Base-by-base conservation (phyloP, 2,888 invertebrate species). In the Catocala nupta region DNA sequence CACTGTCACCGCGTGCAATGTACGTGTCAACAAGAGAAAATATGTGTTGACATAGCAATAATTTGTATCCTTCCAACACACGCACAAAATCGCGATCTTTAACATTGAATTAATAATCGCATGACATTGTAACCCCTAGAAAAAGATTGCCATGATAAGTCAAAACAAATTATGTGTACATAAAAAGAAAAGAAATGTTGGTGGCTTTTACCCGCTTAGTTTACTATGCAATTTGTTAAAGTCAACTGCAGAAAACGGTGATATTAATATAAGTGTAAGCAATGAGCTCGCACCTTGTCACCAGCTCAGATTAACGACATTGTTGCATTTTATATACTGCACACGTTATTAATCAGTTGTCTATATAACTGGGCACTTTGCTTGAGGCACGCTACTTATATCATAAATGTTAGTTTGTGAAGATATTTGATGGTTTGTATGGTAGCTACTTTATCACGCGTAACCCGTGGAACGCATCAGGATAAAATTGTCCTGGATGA, bases 191-290 rank as follows among this genome's bases (percentile, higher is more conserved):
- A 47, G 39, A 55, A 61, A 52, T 51, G 55, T 52, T 13, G 33
- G 45, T 16, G 5, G 33, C 33, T 47, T 45, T 47, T 52, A 34
- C 13, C n/a, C 12, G 42, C 57, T 51, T 63, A 65, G 52, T 51
- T 59, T 16, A 34, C 55, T 48, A 45, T 10, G 53, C 51, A 61
- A 77, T 74, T 74, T 77, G 59, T 61, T 60, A 71, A 56, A 65
- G 65, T 71, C 75, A 58, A 43, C 55, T 57, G 55, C 57, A 61
- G 59, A 59, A 70, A 71, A 71, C 54, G 59, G 25, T 47, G 51
- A 59, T 57, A 71, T 65, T 71, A 68, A 74, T 74, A 59, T 13
- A 54, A 61, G 13, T 42, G 51, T 51, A 48, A 55, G 71, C 62
- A 74, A 74, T 74, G 52, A 68, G 53, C 55, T 55, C 36, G 45